Conservation (phyloP, 2,113 vertebrate genomes). For the Pelusios castaneus region DNA sequence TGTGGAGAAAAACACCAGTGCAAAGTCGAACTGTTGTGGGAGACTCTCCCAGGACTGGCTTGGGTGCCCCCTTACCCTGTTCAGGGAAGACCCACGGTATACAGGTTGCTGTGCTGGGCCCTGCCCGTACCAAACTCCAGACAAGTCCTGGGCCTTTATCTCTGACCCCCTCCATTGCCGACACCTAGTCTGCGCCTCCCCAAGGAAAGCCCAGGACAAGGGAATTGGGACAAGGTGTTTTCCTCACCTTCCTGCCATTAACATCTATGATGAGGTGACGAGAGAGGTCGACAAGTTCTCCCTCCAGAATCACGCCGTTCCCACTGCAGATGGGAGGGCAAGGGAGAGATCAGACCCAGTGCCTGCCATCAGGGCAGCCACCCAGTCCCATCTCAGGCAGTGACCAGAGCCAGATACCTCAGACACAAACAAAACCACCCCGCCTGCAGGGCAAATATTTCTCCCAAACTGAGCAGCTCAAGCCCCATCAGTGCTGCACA, state of each 20-base stretch:
- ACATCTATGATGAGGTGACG: conserved; percentile 82
- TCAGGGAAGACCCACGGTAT: too few relatives aligned
- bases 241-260: conserved; percentile 80
- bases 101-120: too few relatives aligned
- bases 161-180: not conserved
- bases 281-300: conserved; percentile 82
- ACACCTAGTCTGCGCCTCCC: not conserved
- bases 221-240: not conserved
- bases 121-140: too few relatives aligned
- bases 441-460: not conserved
- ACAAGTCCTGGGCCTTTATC: not conserved
- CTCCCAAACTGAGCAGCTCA: not conserved
- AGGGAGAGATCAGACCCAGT: not conserved
- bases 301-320: conserved; percentile 82
- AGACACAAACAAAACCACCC: too few relatives aligned
- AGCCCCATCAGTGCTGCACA: too few relatives aligned
- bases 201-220: not conserved
- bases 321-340: conserved; percentile 71
- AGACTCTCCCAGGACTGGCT: not conserved
- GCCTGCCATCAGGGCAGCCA: too few relatives aligned
- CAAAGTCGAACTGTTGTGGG: accelerated
- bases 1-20: not conserved
- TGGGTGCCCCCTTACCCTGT: too few relatives aligned
- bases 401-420: too few relatives aligned
- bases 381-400: too few relatives aligned